Evolutionary conservation across 2,113 vertebrate species (phyloP).

Genomic region (Ochotona princeps): DNA sequence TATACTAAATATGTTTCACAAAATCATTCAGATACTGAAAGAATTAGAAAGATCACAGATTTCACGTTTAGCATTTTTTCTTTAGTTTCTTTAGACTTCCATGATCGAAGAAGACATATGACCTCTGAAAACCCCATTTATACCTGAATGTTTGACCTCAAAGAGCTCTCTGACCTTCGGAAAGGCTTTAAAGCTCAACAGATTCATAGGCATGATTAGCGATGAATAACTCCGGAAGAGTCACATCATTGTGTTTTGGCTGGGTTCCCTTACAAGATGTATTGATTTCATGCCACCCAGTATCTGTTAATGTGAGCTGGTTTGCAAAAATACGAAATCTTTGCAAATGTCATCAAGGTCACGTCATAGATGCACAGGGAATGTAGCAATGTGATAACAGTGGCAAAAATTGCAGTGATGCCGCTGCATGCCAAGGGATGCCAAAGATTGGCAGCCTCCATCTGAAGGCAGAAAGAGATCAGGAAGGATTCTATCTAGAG

Average conservation of each 20-base stretch:
- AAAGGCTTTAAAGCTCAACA: neutral
- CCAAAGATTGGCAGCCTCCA: neutral
- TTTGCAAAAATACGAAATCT: neutral
- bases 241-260: neutral
- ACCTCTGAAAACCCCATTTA: neutral
- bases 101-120: neutral
- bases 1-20: neutral
- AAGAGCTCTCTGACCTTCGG: neutral
- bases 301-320: neutral
- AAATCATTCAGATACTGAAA: neutral
- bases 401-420: neutral
- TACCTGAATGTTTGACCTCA: neutral
- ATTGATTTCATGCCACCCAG: neutral
- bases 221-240: neutral
- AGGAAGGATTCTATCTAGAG: neutral
- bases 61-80: neutral
- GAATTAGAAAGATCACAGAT: neutral
- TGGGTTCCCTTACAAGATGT: neutral
- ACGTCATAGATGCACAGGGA: neutral
- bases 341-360: neutral
- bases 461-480: neutral
- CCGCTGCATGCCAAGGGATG: neutral
- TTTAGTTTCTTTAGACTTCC: neutral
- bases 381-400: rapidly evolving
- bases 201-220: neutral